These are phyloP conservation scores for Scolopax bukidnonensis DNA, from an alignment of 2,797 vertebrate species.

Conservation along the genomic window DNA sequence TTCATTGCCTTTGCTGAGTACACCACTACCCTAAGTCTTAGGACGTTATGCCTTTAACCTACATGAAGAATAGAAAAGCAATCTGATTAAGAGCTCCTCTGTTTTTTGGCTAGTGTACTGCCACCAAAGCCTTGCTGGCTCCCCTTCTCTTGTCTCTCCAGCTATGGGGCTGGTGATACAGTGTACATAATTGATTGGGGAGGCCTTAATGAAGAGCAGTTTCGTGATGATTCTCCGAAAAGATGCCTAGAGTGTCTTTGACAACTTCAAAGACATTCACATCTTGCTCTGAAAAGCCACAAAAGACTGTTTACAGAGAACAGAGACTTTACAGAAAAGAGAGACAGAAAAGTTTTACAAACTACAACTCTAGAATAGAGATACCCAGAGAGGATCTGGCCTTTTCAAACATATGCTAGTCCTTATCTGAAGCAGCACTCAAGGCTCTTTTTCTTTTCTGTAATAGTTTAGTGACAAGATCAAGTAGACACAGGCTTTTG, in stretches of 20 bases:
- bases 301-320: constrained; percentile 6
- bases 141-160: background rate
- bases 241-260: background rate
- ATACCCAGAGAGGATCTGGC: background rate
- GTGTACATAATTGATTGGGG: background rate
- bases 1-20: background rate
- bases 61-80: background rate
- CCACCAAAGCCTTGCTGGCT: background rate
- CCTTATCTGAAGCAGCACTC: background rate
- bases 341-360: background rate
- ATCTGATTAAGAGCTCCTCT: background rate
- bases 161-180: background rate
- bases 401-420: background rate
- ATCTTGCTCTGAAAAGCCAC: constrained; percentile 26
- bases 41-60: background rate
- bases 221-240: background rate
- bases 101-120: background rate
- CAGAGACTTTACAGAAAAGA: background rate
- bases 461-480: background rate
- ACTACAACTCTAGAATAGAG: background rate
- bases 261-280: constrained; percentile 25
- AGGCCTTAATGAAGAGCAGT: constrained; percentile 3
- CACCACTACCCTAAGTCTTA: background rate
- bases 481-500: background rate
- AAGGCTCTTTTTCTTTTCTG: background rate